phyloP scores from a whole-genome alignment of 1,140 invertebrate genomes.

The Lucilia sericata region DNA sequence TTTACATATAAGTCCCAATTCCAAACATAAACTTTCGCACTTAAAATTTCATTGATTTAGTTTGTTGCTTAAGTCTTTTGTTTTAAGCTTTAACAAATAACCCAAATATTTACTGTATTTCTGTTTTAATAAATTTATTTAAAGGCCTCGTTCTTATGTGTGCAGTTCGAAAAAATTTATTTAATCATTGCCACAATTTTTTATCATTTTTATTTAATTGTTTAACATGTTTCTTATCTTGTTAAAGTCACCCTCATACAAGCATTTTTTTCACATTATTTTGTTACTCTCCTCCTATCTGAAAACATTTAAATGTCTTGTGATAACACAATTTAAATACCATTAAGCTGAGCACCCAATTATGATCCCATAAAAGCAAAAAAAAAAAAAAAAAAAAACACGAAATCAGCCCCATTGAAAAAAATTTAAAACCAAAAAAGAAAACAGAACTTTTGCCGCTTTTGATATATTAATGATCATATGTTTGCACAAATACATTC shows the following conservation, averaged over 20 bases:
- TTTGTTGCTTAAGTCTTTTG: not conserved
- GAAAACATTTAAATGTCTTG: constrained; percentile 49
- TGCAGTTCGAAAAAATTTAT: not conserved
- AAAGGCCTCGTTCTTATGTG: not conserved
- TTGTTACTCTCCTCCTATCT: not conserved
- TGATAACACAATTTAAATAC: constrained; percentile 50
- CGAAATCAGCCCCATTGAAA: not conserved
- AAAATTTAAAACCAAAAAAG: not conserved
- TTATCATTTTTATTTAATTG: constrained; percentile 32
- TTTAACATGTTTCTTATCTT: constrained; percentile 42
- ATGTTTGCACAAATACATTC: constrained; percentile 19
- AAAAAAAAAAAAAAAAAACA: too few species aligned
- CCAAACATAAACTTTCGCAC: too few species aligned
- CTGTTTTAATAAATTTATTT: not conserved
- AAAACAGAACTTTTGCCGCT: constrained; percentile 26
- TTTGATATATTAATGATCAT: constrained; percentile 40
- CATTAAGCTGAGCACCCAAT: constrained; percentile 51
- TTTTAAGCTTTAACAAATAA: not conserved
- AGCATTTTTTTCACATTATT: not conserved
- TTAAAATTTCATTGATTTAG: not conserved
- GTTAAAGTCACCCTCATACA: not conserved
- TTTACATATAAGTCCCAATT: not conserved
- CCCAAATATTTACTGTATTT: not conserved
- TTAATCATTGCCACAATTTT: not conserved
- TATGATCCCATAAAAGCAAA: constrained; percentile 44